Conservation (phyloP, 2,888 invertebrate species). For the Nycteola revayana region DNA sequence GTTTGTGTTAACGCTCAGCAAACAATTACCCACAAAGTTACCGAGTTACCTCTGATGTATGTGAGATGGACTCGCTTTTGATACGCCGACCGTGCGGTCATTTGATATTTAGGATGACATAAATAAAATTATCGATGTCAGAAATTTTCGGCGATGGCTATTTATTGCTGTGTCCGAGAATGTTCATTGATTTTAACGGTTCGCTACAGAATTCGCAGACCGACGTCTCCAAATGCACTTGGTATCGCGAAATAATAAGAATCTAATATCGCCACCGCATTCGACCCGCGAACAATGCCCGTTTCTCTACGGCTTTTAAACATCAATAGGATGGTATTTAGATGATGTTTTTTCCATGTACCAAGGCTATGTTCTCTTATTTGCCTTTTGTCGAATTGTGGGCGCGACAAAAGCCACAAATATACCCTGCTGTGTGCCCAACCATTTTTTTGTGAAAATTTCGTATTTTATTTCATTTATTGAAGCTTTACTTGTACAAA, state of each 20-base stretch:
- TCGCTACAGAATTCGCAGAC: constrained; percentile 20
- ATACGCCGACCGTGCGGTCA: constrained; percentile 44
- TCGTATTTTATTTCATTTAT: constrained; percentile 78
- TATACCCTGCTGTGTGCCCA: constrained; percentile 74
- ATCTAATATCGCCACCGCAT: constrained; percentile 78
- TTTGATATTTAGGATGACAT: constrained; percentile 42
- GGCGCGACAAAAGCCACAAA: constrained; percentile 80
- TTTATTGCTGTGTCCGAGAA: constrained; percentile 33
- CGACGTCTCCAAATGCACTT: constrained; percentile 31
- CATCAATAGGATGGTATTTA: constrained; percentile 78
- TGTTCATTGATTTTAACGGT: constrained; percentile 43
- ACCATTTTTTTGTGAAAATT: constrained; percentile 67
- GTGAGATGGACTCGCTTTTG: constrained; percentile 36
- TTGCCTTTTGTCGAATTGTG: constrained; percentile 78
- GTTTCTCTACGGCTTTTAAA: constrained; percentile 79
- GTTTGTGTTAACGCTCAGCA: constrained; percentile 45
- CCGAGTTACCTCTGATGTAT: constrained; percentile 31
- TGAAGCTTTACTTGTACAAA: constrained; percentile 57
- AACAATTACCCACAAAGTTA: constrained; percentile 41
- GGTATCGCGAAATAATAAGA: constrained; percentile 64
- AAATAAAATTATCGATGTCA: constrained; percentile 57
- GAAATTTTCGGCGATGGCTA: constrained; percentile 33
- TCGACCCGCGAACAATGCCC: constrained; percentile 64
- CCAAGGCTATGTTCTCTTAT: constrained; percentile 75
- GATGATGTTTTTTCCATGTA: constrained; percentile 68